Evolutionary conservation across 2,797 vertebrate genomes (phyloP), one percentile per base, ranked within the genome.

Genomic region (Anabas testudineus): DNA sequence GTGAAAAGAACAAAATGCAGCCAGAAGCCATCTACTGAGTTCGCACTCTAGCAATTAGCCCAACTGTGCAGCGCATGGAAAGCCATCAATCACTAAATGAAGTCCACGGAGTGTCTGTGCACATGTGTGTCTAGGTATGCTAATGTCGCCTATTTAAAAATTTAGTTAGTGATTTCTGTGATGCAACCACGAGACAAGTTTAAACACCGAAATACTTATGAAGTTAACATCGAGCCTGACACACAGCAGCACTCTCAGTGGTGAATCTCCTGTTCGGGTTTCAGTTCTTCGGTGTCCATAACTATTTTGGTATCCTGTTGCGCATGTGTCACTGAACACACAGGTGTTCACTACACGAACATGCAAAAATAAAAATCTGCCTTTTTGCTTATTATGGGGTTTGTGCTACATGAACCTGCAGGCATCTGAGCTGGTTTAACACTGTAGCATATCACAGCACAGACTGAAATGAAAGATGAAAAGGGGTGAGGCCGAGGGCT

Each of bases 171-270:
- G 30, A 57, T 58, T 67, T 76, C 55, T 53, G 58, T 77, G 74
- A 80, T 61, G 67, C 63, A 72, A 71, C 36, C 53, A 12, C 51
- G 41, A 71, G 76, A 74, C 65, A 42, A 52, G 71, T 76, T 76
- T 59, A 71, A 81, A 72, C 61, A 80, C 32, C 58, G 82, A 80
- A 67, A 77, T 78, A 81, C 71, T 77, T 52, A 76, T 85, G 64
- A 78, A 46, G 47, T 24, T 71, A 59, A 73, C 74, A 60, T 79
- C 41, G 48, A 51, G 76, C 53, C 78, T 67, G 58, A 51, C 41
- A 19, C 70, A 30, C 67, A 41, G 42, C 46, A 18, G 24, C 2
- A 13, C 42, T 71, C 45, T 43, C 47, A 63, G 6, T 19, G 65
- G 74, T 64, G 66, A 74, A 73, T 80, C 67, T 37, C 45, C 61